A percentile compares a stretch with the other conserved stretches of the same genome.
Evolutionary conservation across 2,888 invertebrate species (phyloP).

Genomic region (Himalopsyche japonica): DNA sequence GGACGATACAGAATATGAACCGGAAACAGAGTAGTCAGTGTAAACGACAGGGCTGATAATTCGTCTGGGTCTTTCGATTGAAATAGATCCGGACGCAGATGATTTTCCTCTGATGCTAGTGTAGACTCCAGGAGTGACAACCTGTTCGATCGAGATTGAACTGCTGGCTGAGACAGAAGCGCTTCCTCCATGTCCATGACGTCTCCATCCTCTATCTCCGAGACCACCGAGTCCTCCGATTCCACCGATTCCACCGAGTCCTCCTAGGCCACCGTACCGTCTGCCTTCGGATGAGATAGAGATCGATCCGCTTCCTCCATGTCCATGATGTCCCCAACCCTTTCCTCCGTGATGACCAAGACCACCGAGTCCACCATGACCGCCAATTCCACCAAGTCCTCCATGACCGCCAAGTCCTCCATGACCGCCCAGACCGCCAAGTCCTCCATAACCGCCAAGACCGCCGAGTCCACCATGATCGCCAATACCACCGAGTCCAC

Average conservation of each 20-base stretch:
- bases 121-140: neutral
- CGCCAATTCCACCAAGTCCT: conserved; percentile 10
- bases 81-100: neutral
- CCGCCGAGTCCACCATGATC: conserved; percentile 1
- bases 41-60: neutral
- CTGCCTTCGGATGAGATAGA: neutral
- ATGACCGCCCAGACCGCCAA: too few relatives aligned
- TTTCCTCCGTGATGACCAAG: too few relatives aligned
- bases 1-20: neutral
- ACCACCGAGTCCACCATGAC: too few relatives aligned
- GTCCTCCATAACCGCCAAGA: neutral
- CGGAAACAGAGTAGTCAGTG: neutral
- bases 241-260: too few relatives aligned
- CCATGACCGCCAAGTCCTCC: neutral
- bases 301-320: neutral
- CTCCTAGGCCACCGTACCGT: neutral
- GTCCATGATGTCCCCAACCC: too few relatives aligned
- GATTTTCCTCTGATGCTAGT: neutral
- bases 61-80: neutral
- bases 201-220: neutral
- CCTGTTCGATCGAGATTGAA: conserved; percentile 10
- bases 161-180: neutral
- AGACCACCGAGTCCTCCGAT: neutral
- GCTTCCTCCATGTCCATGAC: neutral
- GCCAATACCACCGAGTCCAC: neutral